A percentile compares a stretch with the other conserved stretches of the same genome.
phyloP scores from a whole-genome alignment of 1,140 invertebrate genomes.

The Tetramorium parvispinum region DNA sequence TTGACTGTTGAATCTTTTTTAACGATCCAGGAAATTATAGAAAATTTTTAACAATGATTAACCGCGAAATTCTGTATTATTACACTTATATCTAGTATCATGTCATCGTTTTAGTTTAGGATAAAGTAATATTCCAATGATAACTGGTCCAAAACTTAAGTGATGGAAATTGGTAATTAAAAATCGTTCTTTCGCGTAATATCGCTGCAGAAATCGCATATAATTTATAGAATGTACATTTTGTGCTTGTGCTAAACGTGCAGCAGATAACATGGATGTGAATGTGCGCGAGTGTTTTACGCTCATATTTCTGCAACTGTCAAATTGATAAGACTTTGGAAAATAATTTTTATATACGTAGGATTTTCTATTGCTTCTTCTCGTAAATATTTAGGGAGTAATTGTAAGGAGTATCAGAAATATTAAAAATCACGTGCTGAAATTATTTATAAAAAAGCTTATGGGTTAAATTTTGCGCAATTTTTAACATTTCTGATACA shows the following conservation, averaged over 20 bases:
- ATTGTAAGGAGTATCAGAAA: not conserved
- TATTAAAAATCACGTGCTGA: not conserved
- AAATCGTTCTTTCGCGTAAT: not conserved
- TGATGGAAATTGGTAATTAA: conserved; percentile 1
- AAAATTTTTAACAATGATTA: not conserved
- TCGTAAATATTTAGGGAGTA: not conserved
- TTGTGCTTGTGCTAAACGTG: not conserved
- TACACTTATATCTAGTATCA: not conserved
- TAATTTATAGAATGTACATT: not conserved
- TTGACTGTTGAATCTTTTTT: not conserved
- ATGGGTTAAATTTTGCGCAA: not conserved
- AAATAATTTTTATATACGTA: conserved; percentile 25
- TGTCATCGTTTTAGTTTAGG: not conserved
- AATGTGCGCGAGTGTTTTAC: not conserved
- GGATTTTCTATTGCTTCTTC: conserved; percentile 26
- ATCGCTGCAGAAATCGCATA: not conserved
- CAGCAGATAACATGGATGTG: not conserved
- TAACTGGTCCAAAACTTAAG: not conserved
- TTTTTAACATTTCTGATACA: not conserved
- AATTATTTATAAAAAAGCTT: too few relatives aligned
- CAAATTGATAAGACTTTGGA: conserved; percentile 1
- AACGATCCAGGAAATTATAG: not conserved
- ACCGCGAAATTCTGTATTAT: not conserved
- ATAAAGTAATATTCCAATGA: not conserved
- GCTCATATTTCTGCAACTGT: conserved; percentile 28